Evolutionary conservation across 2,113 vertebrate genomes (phyloP), one percentile per base, ranked within the genome.

Genomic region (Urocitellus parryii): DNA sequence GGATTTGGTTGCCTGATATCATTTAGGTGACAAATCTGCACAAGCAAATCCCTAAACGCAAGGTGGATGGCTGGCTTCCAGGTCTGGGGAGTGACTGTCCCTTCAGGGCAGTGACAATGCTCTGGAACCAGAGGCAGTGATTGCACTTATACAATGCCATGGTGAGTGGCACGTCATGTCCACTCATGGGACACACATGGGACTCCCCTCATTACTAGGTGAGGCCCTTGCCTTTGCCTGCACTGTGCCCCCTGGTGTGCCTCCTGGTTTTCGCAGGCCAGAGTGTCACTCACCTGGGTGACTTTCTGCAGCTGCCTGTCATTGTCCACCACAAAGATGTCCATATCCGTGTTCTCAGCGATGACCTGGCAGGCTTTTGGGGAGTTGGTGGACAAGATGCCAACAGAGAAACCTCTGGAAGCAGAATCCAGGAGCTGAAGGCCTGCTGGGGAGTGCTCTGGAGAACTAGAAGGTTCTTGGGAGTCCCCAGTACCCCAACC

Each of bases 221-320:
- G 37, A 12, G 37, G 37, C 22, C 42, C 20, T 2, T 48, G 42
- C 29, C 65, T 17, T 14, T 27, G 67, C 12, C 65, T 72, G 18
- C 45, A 37, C 13, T 25, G 56, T 56, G 56, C 56, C n/a, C 29
- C 29, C 17, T 12, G 11, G 4, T 14, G 85, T 25, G 42, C 45
- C 45, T 18, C 63, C 17, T 17, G 25, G 27, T 12, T 8, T 39
- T 22, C 32, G 0, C 18, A 0, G 20, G 18, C 9, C 29, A 12
- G 5, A 2, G 53, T 4, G 17, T 2, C 4, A 34, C 87, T 98
- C 95, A 99, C 99, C 98, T 99, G 99, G 37, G 99, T 98, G 96
- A 99, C 98, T 90, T 99, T 99, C 98, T 99, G 99, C 91, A 99
- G 98, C 97, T 99, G 99, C 73, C 98, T 99, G 61, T 99, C 97